Percentiles rank a stretch among this genome's conserved stretches.
Evolutionary conservation across 64 coral and sea anemone species (phyloP).

Genomic region (Montipora sp.): DNA sequence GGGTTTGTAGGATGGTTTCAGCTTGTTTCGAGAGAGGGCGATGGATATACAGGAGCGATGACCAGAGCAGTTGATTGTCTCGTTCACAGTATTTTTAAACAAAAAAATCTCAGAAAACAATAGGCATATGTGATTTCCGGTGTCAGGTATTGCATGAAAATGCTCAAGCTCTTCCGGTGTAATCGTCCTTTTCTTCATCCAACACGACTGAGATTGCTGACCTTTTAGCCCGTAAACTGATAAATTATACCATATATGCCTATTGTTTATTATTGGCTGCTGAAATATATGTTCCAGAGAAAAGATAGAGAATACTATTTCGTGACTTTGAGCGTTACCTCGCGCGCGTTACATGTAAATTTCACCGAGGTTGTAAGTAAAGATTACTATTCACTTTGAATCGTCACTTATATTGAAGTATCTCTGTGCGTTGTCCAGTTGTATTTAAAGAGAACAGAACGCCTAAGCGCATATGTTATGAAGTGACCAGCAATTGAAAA

Average conservation of each 20-base stretch:
- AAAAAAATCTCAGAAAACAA: slow-evolving; percentile 20
- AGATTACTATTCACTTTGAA: too few relatives aligned
- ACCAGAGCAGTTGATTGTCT: slow-evolving; percentile 83
- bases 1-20: slow-evolving; percentile 91
- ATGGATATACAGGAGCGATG: slow-evolving; percentile 85
- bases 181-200: not conserved
- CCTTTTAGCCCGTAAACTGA: too few relatives aligned
- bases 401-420: too few relatives aligned
- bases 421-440: too few relatives aligned
- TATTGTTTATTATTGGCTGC: not conserved
- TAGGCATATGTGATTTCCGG: slow-evolving; percentile 21
- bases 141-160: not conserved
- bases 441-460: too few relatives aligned
- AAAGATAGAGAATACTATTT: not conserved
- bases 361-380: too few relatives aligned
- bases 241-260: not conserved
- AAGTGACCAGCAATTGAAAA: too few relatives aligned
- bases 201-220: not conserved
- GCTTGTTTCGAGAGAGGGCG: slow-evolving; percentile 75
- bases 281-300: not conserved
- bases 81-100: slow-evolving; percentile 86
- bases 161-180: not conserved
- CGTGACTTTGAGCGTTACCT: not conserved
- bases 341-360: too few relatives aligned
- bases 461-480: too few relatives aligned